Base-by-base conservation (phyloP, 2,888 invertebrate species). In the Metacarcinus magister region DNA sequence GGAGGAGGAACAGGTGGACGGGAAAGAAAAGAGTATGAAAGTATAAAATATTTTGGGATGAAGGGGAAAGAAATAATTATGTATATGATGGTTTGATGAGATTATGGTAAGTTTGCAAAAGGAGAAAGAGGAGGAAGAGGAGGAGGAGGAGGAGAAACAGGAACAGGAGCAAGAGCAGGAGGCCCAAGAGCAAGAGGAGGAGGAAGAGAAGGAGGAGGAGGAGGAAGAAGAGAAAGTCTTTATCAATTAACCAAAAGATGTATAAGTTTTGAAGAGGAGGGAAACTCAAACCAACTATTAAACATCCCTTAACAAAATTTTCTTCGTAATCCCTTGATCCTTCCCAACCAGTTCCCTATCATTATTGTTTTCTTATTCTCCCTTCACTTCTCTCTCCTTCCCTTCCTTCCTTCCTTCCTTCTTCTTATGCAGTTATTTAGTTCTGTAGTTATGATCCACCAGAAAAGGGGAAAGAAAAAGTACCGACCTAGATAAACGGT, bases 1-100 rank as follows among this genome's bases (percentile, higher is more conserved):
- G 92, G 92, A 93, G 54, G 93, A 54, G 75, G 93, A 75, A 93
- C 32, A 43, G 93, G n/a, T 82, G 82, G 82, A 82, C 82, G 82
- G 82, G 32, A 82, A 82, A 82, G 82, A 82, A 67, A 67, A 82
- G 82, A 82, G 82, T 82, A 32, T 28, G 32, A 82, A 82, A 82
- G 10, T 82, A 28, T 82, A 82, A 82, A 32, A 82, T 28, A 82
- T 82, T 82, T 82, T 82, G 28, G 32, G 82, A 23, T 32, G 28
- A 32, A 82, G 10, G 32, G 82, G 13, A 82, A 82, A 82, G 8
- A 32, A 82, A 82, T 82, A 82, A 82, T 82, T 82, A 82, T 82
- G 82, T 82, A 82, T 82, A 82, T 82, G 82, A 82, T 82, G 82
- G 82, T 82, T 82, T 82, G 82, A 82, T 82, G 82, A 82, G 82